A percentile compares a stretch with the other conserved stretches of the same genome.
phyloP scores from a whole-genome alignment of 2,888 invertebrate species.

The Epirrita christyi region DNA sequence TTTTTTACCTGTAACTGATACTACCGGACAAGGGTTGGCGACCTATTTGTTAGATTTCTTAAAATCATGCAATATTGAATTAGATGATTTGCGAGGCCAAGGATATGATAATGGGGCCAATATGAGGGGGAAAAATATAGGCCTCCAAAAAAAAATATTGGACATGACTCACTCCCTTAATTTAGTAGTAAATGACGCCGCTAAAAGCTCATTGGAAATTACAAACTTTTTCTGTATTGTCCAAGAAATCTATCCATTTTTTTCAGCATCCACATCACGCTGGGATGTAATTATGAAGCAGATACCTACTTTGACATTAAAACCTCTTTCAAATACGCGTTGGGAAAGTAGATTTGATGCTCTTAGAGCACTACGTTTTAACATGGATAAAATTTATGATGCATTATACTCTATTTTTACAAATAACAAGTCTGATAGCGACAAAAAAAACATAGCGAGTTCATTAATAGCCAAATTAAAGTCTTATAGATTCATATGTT shows the following conservation, averaged over 20 bases:
- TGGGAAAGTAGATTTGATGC: background rate
- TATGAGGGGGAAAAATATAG: conserved; percentile 32
- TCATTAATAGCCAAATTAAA: conserved; percentile 2
- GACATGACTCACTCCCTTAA: conserved; percentile 32
- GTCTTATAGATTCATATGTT: conserved; percentile 8
- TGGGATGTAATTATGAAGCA: background rate
- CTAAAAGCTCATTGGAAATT: conserved; percentile 23
- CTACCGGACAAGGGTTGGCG: conserved; percentile 1
- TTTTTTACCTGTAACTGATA: conserved; percentile 1
- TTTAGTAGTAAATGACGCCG: conserved; percentile 10
- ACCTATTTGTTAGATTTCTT: background rate
- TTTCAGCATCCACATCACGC: background rate
- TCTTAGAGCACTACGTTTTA: background rate
- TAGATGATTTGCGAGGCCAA: conserved; percentile 26
- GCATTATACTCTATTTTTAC: background rate
- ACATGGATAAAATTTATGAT: background rate
- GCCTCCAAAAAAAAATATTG: conserved; percentile 34
- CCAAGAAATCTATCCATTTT: conserved; percentile 17
- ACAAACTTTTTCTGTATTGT: conserved; percentile 27
- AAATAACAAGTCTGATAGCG: background rate
- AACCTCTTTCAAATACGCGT: background rate
- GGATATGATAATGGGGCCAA: conserved; percentile 33
- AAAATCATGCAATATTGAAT: conserved; percentile 3
- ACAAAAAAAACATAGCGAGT: conserved; percentile 1
- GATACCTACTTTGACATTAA: background rate